Evolutionary conservation across 2,888 invertebrate genomes (phyloP).

Genomic region (Seira ritae): DNA sequence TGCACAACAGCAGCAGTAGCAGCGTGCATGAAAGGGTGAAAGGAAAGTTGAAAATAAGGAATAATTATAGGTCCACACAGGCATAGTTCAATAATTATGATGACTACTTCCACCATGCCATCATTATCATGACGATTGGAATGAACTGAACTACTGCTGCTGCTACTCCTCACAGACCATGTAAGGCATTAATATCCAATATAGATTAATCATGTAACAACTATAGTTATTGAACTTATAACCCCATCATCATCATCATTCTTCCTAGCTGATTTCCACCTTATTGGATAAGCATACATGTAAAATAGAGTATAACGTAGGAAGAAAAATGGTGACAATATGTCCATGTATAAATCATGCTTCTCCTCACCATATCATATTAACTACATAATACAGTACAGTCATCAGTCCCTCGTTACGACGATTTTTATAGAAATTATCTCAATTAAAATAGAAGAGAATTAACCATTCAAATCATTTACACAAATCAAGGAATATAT

Average conservation of each 20-base stretch:
- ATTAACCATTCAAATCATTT: conserved; percentile 28
- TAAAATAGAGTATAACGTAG: background rate
- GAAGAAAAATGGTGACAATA: conserved; percentile 13
- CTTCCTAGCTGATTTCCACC: conserved; percentile 7
- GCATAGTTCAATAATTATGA: conserved; percentile 47
- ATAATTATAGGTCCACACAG: conserved; percentile 62
- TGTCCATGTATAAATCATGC: conserved; percentile 19
- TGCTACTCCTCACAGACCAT: background rate
- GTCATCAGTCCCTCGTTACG: background rate
- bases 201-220: conserved; percentile 21
- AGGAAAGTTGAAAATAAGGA: conserved; percentile 54
- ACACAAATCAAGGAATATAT: background rate
- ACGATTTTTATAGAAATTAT: conserved; percentile 35
- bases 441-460: conserved; percentile 49
- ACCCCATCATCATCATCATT: background rate
- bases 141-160: background rate
- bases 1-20: conserved; percentile 25
- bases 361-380: conserved; percentile 8
- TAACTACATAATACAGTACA: too few relatives aligned
- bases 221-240: background rate
- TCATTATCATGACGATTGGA: conserved; percentile 23
- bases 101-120: conserved; percentile 34
- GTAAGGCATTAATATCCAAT: conserved; percentile 19
- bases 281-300: background rate
- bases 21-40: conserved; percentile 21